Conservation (phyloP, 2,113 vertebrate species). For the Cardinalis cardinalis region DNA sequence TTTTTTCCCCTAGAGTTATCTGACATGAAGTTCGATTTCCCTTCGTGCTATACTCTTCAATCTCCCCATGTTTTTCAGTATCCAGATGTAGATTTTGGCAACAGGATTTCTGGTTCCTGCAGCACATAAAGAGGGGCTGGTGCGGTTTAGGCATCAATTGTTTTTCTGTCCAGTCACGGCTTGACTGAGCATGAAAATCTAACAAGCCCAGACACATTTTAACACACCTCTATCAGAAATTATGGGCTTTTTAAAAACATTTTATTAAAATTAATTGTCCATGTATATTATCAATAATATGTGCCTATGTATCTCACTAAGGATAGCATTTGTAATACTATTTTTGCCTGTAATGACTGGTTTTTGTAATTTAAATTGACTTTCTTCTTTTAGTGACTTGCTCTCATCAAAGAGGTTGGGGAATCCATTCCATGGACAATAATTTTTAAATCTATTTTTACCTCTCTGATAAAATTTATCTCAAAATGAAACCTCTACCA, state of each 20-base stretch:
- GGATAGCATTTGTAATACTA: not conserved
- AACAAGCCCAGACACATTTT: not conserved
- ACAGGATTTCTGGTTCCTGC: not conserved
- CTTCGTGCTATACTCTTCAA: not conserved
- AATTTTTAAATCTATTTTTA: not conserved
- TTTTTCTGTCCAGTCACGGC: not conserved
- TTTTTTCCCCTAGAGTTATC: not conserved
- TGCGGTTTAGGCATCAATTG: not conserved
- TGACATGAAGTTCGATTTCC: not conserved
- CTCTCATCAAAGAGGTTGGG: not conserved
- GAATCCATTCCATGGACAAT: not conserved
- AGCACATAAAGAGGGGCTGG: not conserved
- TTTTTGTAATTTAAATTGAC: not conserved
- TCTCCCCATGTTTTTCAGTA: not conserved
- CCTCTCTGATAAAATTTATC: not conserved
- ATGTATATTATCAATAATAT: not conserved
- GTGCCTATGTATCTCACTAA: not conserved
- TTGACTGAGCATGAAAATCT: not conserved
- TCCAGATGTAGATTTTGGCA: not conserved
- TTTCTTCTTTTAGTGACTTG: not conserved
- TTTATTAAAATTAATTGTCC: not conserved
- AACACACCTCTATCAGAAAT: not conserved
- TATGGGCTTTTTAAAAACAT: not conserved
- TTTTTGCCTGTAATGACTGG: not conserved
- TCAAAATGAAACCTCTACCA: not conserved